Evolutionary conservation across 2,113 vertebrate genomes (phyloP), one percentile per base, ranked within the genome.

Genomic region (Aythya baeri): DNA sequence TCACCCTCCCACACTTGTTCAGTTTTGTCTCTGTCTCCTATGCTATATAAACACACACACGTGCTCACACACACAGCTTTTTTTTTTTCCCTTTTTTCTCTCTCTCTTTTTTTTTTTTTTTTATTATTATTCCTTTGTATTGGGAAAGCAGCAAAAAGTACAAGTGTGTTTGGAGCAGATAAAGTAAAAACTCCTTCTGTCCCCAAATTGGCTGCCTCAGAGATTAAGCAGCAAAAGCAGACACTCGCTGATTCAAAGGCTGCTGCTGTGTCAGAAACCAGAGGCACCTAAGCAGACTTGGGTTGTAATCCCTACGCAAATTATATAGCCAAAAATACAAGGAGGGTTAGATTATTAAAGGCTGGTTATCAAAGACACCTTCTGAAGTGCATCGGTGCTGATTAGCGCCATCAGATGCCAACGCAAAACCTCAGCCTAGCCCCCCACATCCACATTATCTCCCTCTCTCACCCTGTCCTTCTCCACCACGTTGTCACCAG

Each of bases 201-300:
- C 89, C 97, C 65, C 84, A 96, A 96, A 97, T 90, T 94, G 96
- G 85, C 96, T 96, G 92, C 95, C 97, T 93, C 41, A 65, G 94
- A 97, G 97, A 98, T 97, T 96, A 98, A 97, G 91, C 80, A 32
- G 94, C 93, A 78, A 96, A 92, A 94, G 77, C 55, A 96, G 87
- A 95, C 87, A 32, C 90, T 97, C 38, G 0, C 80, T 72, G 95
- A 95, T 94, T 97, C 94, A 98, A 97, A 97, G 91, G 90, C 96
- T 80, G 94, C 92, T 76, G 76, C 94, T 95, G 66, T 97, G 96
- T 97, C 95, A 97, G 95, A 97, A 97, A 95, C 93, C 91, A 79
- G 96, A 97, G 94, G 83, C 87, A 84, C 93, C 96, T 95, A 96
- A 97, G 94, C 92, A 97, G 97, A 97, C 97, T 94, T 94, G 73